A percentile compares a stretch with the other conserved stretches of the same genome.
Conservation (phyloP, 2,113 vertebrate species). For the Ailurus styani region DNA sequence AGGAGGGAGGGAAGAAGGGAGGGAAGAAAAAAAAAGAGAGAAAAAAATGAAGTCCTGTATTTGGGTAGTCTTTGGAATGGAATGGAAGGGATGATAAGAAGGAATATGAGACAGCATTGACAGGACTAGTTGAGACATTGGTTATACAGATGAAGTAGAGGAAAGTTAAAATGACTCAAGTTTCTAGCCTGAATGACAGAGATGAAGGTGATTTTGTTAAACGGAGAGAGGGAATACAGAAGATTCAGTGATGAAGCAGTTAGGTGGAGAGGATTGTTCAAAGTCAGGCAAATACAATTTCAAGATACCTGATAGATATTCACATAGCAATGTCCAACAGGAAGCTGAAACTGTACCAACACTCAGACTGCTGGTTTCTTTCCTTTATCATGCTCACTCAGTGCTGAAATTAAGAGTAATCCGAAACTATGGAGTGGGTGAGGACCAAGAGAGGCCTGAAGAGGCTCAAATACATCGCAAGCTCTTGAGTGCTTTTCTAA, state of each 20-base stretch:
- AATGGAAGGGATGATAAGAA: background rate
- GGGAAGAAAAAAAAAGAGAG: background rate
- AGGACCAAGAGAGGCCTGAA: background rate
- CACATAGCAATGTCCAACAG: background rate
- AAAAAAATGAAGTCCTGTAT: background rate
- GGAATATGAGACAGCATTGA: background rate
- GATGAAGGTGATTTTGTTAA: background rate
- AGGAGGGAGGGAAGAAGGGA: background rate
- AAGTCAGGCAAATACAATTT: background rate
- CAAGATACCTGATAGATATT: background rate
- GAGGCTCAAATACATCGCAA: background rate
- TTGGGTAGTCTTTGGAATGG: background rate
- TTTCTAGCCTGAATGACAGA: background rate
- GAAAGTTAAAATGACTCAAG: background rate
- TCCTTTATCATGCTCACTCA: background rate
- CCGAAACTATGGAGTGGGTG: background rate
- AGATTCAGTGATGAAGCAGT: background rate
- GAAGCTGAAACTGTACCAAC: background rate
- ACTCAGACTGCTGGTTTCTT: background rate
- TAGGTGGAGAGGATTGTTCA: background rate
- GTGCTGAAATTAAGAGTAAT: background rate
- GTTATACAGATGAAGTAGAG: background rate
- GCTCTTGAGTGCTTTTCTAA: background rate
- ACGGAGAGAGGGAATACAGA: background rate
- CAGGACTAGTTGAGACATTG: background rate